A percentile compares a stretch with the other conserved stretches of the same genome.
Conservation (phyloP, 2,113 vertebrate species). For the Pomatorhinus ruficollis region DNA sequence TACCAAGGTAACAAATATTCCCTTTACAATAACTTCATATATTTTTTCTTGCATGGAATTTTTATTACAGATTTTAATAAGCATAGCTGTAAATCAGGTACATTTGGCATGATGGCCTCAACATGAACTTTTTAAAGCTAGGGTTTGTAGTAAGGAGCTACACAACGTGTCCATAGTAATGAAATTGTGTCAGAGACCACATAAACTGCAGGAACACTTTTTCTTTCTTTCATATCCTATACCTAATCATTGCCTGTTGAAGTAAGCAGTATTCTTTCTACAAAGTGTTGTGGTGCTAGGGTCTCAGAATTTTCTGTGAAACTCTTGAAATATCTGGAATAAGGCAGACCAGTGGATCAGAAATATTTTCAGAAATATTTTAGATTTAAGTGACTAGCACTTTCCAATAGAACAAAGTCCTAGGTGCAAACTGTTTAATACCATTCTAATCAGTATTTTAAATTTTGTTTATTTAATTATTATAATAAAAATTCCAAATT, state of each 20-base stretch:
- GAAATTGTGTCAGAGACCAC: not conserved
- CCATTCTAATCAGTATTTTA: not conserved
- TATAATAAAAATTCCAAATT: not conserved
- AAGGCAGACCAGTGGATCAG: not conserved
- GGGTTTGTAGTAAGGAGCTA: not conserved
- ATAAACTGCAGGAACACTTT: not conserved
- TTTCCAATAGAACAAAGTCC: not conserved
- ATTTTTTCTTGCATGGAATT: constrained; percentile 33
- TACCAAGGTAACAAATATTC: constrained; percentile 61
- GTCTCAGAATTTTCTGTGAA: not conserved
- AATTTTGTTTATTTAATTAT: not conserved
- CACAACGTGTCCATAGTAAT: not conserved
- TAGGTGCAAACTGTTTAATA: not conserved
- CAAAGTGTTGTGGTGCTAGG: not conserved
- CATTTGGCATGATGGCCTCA: constrained; percentile 5
- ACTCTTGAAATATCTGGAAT: not conserved
- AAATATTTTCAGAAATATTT: not conserved
- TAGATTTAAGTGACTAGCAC: not conserved
- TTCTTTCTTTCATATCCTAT: not conserved
- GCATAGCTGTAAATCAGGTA: constrained; percentile 33
- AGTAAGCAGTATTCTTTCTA: not conserved
- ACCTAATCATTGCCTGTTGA: not conserved
- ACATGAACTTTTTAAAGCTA: constrained; percentile 29
- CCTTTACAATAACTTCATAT: constrained; percentile 46
- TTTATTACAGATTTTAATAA: constrained; percentile 58